Conservation (phyloP, 2,888 invertebrate species). For the Limnephilus rhombicus region DNA sequence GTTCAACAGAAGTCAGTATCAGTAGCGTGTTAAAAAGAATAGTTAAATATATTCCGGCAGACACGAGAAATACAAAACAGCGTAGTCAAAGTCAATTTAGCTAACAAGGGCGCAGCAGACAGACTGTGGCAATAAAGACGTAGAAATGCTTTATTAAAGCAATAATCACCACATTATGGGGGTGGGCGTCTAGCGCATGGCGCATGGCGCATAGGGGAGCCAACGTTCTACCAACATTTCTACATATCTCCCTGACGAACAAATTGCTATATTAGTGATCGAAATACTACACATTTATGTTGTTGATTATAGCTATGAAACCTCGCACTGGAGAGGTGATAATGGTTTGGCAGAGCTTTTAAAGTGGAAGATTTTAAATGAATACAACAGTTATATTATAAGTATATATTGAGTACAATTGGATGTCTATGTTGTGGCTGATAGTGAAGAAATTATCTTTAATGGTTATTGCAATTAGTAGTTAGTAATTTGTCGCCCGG, state of each 20-base stretch:
- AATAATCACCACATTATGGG: conserved; percentile 54
- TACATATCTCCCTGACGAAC: conserved; percentile 2
- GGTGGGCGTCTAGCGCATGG: conserved; percentile 11
- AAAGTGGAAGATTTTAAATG: not conserved
- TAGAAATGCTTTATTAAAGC: conserved; percentile 58
- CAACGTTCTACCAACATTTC: not conserved
- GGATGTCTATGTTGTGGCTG: too few species aligned
- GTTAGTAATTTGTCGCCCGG: too few species aligned
- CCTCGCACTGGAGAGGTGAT: not conserved
- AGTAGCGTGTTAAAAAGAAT: not conserved
- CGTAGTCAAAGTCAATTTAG: conserved; percentile 2
- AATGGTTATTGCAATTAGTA: too few species aligned
- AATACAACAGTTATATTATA: not conserved
- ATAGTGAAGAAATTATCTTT: too few species aligned
- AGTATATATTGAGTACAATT: too few species aligned
- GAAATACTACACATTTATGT: not conserved
- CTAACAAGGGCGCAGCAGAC: conserved; percentile 8
- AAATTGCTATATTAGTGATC: conserved; percentile 43
- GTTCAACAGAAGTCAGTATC: not conserved
- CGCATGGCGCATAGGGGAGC: conserved; percentile 23
- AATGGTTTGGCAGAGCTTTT: not conserved
- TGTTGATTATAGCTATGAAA: not conserved
- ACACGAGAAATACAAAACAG: not conserved
- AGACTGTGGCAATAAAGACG: conserved; percentile 54
- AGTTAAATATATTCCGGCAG: not conserved